Conservation (phyloP, 2,113 vertebrate species). For the human (Homo sapiens) region GRCh38 chr16:64729001-64729500, state of each 20-base stretch:
- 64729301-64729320: background rate
- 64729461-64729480: background rate
- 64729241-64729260: background rate
- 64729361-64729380: background rate
- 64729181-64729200: background rate
- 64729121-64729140: background rate
- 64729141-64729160: background rate
- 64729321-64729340: background rate
- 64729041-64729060: background rate
- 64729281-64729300: background rate
- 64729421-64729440: background rate
- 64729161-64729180: background rate
- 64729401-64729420: background rate
- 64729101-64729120: background rate
- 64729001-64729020: background rate
- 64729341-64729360: background rate
- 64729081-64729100: background rate
- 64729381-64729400: background rate
- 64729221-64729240: background rate
- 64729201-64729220: background rate
- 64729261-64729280: background rate
- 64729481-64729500: background rate
- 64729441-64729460: background rate
- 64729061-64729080: background rate
- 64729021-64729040: background rate